Percentiles rank a stretch among this genome's conserved stretches.
Conservation (phyloP, 2,888 invertebrate genomes). For the Molanna angustata region DNA sequence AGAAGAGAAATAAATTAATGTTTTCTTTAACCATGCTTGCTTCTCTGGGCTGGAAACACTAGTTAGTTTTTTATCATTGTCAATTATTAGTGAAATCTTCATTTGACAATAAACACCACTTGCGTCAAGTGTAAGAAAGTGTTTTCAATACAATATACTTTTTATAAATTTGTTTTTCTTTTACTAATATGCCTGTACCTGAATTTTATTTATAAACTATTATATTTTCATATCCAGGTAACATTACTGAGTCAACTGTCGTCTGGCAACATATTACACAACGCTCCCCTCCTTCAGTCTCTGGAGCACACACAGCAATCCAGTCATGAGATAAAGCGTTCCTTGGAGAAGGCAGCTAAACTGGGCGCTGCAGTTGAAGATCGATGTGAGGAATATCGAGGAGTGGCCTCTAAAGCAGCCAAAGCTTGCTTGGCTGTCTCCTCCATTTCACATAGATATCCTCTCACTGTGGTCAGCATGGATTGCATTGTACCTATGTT, state of each 20-base stretch:
- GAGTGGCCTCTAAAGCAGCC: slow-evolving; percentile 41
- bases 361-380: slow-evolving; percentile 41
- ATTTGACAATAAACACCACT: too few relatives aligned
- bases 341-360: slow-evolving; percentile 47
- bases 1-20: background rate
- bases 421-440: slow-evolving; percentile 47
- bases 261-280: slow-evolving; percentile 47
- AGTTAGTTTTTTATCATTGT: too few relatives aligned
- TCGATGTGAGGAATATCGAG: slow-evolving; percentile 39
- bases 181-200: too few relatives aligned
- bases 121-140: too few relatives aligned
- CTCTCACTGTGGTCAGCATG: slow-evolving; percentile 51
- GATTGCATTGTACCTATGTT: slow-evolving; percentile 51
- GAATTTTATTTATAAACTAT: too few relatives aligned
- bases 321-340: slow-evolving; percentile 47
- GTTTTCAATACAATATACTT: too few relatives aligned
- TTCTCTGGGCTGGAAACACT: too few relatives aligned
- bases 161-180: too few relatives aligned
- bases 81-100: too few relatives aligned
- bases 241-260: slow-evolving; percentile 47
- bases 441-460: slow-evolving; percentile 42
- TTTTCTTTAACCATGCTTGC: too few relatives aligned
- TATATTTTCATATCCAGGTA: too few relatives aligned
- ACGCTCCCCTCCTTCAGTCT: slow-evolving; percentile 49
- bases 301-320: slow-evolving; percentile 53